These are phyloP conservation scores for Lophotriccus pileatus DNA, from an alignment of 2,797 vertebrate species.

Conservation along the genomic window DNA sequence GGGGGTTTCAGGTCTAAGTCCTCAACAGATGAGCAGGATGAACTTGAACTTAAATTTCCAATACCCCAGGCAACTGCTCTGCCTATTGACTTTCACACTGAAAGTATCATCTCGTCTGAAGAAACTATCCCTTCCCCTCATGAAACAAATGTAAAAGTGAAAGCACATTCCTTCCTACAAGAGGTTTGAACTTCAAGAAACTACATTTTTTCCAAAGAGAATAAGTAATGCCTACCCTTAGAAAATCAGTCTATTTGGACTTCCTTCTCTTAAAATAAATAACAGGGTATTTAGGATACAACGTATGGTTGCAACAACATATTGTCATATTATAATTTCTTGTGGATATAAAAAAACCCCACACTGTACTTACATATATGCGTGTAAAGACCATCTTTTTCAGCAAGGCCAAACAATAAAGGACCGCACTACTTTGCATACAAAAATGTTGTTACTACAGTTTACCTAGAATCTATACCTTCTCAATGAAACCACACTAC, in stretches of 20 bases:
- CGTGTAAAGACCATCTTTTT: not conserved
- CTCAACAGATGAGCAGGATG: not conserved
- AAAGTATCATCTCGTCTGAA: not conserved
- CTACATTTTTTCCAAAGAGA: not conserved
- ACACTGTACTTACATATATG: rapidly evolving
- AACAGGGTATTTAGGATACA: not conserved
- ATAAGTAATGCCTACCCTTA: not conserved
- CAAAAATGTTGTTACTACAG: not conserved
- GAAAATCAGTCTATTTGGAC: not conserved
- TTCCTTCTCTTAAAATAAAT: not conserved
- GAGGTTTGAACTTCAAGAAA: not conserved
- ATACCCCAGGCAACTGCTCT: not conserved
- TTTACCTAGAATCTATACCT: not conserved
- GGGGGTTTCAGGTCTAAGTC: not conserved
- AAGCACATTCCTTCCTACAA: not conserved
- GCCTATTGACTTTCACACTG: not conserved
- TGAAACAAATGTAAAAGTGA: not conserved
- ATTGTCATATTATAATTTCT: not conserved
- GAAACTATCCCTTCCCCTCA: not conserved
- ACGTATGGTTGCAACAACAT: not conserved
- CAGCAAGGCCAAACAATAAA: not conserved
- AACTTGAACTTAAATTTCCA: not conserved
- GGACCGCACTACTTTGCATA: not conserved
- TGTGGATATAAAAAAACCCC: not conserved
- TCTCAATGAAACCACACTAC: not conserved